phyloP scores from a whole-genome alignment of 2,888 invertebrate genomes.

The Pasiphila rectangulata region DNA sequence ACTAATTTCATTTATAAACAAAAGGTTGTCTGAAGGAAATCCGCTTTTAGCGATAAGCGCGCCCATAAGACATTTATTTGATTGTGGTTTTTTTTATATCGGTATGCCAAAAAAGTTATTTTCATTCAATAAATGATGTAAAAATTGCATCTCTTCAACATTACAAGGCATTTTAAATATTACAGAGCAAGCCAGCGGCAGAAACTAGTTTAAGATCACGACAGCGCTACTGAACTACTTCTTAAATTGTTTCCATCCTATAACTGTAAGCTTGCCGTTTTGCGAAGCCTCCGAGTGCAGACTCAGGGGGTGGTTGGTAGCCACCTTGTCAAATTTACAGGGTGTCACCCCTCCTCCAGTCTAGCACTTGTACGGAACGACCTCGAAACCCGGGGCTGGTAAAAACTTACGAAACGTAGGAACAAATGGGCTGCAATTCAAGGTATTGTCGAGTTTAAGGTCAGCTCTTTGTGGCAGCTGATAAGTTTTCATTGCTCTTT shows the following conservation, averaged over 20 bases:
- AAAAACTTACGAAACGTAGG: slow-evolving; percentile 30
- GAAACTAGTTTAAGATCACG: too few relatives aligned
- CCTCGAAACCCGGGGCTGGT: slow-evolving; percentile 62
- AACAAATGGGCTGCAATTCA: slow-evolving; percentile 43
- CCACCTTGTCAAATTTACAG: slow-evolving; percentile 31
- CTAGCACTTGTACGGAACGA: slow-evolving; percentile 61
- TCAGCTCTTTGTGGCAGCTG: slow-evolving; percentile 34
- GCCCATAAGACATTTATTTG: background rate
- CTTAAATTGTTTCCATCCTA: slow-evolving; percentile 1
- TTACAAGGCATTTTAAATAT: too few relatives aligned
- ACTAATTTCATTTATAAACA: too few relatives aligned
- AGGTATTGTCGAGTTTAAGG: slow-evolving; percentile 45
- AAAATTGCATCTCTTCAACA: too few relatives aligned
- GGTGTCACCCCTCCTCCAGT: slow-evolving; percentile 37
- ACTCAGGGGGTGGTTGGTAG: slow-evolving; percentile 40
- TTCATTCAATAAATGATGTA: too few relatives aligned
- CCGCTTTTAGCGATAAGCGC: too few relatives aligned
- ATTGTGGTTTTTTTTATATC: too few relatives aligned
- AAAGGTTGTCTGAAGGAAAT: too few relatives aligned
- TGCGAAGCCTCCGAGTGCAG: slow-evolving; percentile 54
- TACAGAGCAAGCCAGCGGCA: background rate
- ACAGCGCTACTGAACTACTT: slow-evolving; percentile 7
- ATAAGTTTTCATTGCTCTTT: slow-evolving; percentile 37
- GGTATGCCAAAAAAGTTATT: too few relatives aligned
- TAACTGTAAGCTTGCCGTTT: slow-evolving; percentile 43